A percentile compares a stretch with the other conserved stretches of the same genome.
Evolutionary conservation across 2,797 vertebrate species (phyloP).

Genomic region (Alosa sapidissima): DNA sequence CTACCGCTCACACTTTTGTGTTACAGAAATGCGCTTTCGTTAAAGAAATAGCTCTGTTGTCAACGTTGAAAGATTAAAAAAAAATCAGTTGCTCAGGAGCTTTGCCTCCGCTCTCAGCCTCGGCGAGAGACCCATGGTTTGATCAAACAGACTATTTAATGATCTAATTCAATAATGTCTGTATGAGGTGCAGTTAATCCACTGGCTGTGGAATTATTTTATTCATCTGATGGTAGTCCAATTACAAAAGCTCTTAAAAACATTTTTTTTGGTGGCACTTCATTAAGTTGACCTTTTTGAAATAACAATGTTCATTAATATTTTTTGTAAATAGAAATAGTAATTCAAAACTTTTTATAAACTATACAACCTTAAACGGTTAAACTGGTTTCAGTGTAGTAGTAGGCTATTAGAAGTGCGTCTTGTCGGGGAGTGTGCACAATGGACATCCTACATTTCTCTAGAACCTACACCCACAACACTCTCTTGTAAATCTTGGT

Average conservation of each 20-base stretch:
- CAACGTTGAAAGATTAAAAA: neutral
- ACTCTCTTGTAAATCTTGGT: neutral
- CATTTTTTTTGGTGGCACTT: neutral
- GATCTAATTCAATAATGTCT: neutral
- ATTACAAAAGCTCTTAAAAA: neutral
- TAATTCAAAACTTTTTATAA: neutral
- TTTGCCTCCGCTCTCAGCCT: neutral
- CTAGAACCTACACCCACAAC: neutral
- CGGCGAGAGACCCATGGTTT: neutral
- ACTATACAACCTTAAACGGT: neutral
- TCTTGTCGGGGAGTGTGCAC: neutral
- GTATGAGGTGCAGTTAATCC: neutral
- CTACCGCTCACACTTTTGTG: neutral
- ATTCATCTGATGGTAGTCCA: neutral
- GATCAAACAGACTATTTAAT: constrained; percentile 16
- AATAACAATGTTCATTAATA: neutral
- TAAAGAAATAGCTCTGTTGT: neutral
- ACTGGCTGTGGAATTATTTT: neutral
- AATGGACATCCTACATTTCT: neutral
- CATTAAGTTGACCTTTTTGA: neutral
- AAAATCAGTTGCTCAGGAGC: neutral
- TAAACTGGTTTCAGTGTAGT: neutral
- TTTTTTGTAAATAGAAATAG: neutral
- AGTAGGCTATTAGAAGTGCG: neutral
- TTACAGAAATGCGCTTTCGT: neutral